These are phyloP conservation scores for Carassius gibelio DNA, from an alignment of 2,113 vertebrate genomes.

Conservation along the genomic window DNA sequence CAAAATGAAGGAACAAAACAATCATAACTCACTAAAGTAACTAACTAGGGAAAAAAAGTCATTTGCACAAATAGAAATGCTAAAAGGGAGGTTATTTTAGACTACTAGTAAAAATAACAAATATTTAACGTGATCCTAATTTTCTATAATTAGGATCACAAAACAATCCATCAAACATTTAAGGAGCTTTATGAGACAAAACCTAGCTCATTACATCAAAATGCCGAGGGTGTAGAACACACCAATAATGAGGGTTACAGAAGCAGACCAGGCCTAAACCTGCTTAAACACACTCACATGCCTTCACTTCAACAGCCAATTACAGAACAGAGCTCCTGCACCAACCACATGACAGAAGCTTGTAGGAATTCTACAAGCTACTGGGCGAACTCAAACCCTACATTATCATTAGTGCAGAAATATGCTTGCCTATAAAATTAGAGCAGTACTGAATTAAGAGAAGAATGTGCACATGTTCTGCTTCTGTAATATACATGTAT, in stretches of 20 bases:
- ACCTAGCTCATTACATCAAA: neutral
- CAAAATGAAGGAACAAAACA: neutral
- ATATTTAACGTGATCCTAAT: neutral
- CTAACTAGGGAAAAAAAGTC: neutral
- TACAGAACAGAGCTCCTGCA: constrained; percentile 51
- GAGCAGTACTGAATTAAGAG: neutral
- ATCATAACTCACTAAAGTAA: neutral
- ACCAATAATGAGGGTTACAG: neutral
- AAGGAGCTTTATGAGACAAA: neutral
- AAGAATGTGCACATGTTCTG: neutral
- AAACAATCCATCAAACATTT: neutral
- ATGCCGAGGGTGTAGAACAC: neutral
- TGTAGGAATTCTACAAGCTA: constrained; percentile 35
- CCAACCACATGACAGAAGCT: constrained; percentile 67
- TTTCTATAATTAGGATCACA: neutral
- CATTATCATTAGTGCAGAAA: constrained; percentile 8
- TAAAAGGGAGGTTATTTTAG: neutral
- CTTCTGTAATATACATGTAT: neutral
- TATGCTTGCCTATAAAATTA: neutral
- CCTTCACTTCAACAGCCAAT: constrained; percentile 64
- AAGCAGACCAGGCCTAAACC: constrained; percentile 49
- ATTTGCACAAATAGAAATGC: neutral
- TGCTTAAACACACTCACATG: constrained; percentile 76
- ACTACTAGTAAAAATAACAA: neutral
- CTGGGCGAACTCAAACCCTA: neutral